phyloP scores from a whole-genome alignment of 2,888 invertebrate genomes.

The Tanypteryx hageni region DNA sequence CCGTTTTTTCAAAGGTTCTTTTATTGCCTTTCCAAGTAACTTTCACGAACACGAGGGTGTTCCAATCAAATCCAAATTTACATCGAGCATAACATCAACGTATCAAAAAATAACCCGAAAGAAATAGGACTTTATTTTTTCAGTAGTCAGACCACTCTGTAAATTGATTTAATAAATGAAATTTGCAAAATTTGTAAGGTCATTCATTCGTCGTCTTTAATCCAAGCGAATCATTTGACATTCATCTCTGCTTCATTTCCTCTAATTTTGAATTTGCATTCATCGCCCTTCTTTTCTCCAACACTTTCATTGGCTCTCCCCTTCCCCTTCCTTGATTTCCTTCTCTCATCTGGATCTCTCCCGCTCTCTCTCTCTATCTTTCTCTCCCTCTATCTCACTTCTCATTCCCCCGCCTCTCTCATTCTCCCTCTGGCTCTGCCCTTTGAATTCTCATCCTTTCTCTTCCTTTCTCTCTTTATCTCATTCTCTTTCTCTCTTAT shows the following conservation, averaged over 20 bases:
- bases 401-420: not conserved
- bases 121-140: not conserved
- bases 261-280: conserved; percentile 35
- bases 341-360: not conserved
- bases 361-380: too few relatives aligned
- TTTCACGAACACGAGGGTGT: too few relatives aligned
- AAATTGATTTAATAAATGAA: conserved; percentile 32
- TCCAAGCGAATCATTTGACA: not conserved
- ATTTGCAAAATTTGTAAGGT: conserved; percentile 4
- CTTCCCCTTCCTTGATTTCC: conserved; percentile 2
- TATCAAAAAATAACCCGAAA: too few relatives aligned
- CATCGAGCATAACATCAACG: too few relatives aligned
- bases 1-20: too few relatives aligned
- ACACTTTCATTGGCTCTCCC: conserved; percentile 20
- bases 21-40: too few relatives aligned
- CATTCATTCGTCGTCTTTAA: conserved; percentile 16
- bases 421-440: not conserved
- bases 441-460: not conserved
- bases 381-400: too few relatives aligned
- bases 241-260: conserved; percentile 3
- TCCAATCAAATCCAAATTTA: too few relatives aligned
- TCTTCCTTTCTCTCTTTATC: not conserved
- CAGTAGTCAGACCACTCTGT: not conserved
- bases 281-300: not conserved
- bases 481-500: not conserved